Conservation (phyloP, 2,797 vertebrate species). For the Cynodonichthys magdalenae region DNA sequence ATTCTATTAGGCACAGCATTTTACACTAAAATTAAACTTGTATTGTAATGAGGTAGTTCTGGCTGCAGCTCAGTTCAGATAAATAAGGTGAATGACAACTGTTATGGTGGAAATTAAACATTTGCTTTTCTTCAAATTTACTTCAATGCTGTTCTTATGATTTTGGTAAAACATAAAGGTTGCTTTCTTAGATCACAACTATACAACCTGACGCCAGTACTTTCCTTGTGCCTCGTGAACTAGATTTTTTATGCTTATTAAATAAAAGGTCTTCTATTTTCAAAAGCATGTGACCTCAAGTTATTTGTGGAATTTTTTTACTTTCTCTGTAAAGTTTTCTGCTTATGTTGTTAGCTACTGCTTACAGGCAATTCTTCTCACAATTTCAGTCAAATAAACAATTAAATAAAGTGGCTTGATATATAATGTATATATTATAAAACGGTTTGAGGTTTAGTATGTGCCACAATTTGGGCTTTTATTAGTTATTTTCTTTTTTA, state of each 20-base stretch:
- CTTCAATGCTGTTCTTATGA: slow-evolving; percentile 17
- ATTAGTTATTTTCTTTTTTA: no score
- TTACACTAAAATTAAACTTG: slow-evolving; percentile 3
- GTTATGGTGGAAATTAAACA: slow-evolving; percentile 16
- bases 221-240: slow-evolving; percentile 53
- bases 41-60: neutral
- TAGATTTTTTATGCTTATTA: slow-evolving; percentile 46
- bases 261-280: slow-evolving; percentile 57
- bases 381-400: neutral
- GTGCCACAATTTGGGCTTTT: no score
- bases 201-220: slow-evolving; percentile 11
- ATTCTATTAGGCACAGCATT: neutral
- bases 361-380: slow-evolving; percentile 6
- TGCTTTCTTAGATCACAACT: slow-evolving; percentile 29
- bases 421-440: no score
- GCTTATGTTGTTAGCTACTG: slow-evolving; percentile 14
- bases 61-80: slow-evolving; percentile 5
- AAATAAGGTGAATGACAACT: slow-evolving; percentile 4
- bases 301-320: slow-evolving; percentile 54
- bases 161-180: slow-evolving; percentile 19
- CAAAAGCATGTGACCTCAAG: slow-evolving; percentile 57
- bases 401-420: neutral
- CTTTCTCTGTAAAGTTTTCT: slow-evolving; percentile 43
- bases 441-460: neutral
- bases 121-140: slow-evolving; percentile 3